These are phyloP conservation scores for Botia almorhae DNA, from an alignment of 2,797 vertebrate genomes.

Conservation along the genomic window DNA sequence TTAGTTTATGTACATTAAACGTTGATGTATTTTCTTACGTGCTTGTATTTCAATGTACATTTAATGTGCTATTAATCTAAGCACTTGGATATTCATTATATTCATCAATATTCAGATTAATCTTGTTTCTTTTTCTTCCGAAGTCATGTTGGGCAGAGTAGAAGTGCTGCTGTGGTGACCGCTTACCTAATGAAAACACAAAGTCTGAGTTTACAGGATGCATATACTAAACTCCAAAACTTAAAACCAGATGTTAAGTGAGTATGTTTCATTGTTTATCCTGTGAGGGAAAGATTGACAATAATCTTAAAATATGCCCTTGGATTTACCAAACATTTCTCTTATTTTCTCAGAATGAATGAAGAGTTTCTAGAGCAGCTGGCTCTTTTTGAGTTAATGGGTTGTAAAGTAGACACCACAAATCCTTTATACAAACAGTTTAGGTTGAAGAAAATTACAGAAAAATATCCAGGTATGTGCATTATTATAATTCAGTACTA, in stretches of 20 bases:
- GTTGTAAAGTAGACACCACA: constrained; percentile 80
- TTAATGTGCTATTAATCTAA: too few species aligned
- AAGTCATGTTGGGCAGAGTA: constrained; percentile 89
- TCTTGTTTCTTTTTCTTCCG: constrained; percentile 9
- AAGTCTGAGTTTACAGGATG: constrained; percentile 79
- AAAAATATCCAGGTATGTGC: constrained; percentile 84
- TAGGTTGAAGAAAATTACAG: constrained; percentile 83
- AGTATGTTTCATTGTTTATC: constrained; percentile 48
- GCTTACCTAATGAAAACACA: constrained; percentile 91
- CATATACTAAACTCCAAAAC: constrained; percentile 78
- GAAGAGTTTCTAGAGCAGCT: constrained; percentile 87
- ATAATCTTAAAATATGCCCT: neutral
- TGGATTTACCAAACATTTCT: neutral
- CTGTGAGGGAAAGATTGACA: neutral
- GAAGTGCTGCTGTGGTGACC: constrained; percentile 87
- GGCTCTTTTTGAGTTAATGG: constrained; percentile 86
- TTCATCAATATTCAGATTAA: neutral
- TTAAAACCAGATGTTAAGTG: constrained; percentile 85
- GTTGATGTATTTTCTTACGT: neutral
- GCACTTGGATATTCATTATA: too few species aligned
- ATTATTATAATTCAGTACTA: neutral
- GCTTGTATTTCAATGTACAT: neutral
- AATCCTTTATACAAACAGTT: constrained; percentile 88
- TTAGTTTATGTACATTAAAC: neutral
- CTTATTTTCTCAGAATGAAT: constrained; percentile 82